These are phyloP conservation scores for Mustelus asterias DNA, from an alignment of 2,113 vertebrate species.

Conservation along the genomic window DNA sequence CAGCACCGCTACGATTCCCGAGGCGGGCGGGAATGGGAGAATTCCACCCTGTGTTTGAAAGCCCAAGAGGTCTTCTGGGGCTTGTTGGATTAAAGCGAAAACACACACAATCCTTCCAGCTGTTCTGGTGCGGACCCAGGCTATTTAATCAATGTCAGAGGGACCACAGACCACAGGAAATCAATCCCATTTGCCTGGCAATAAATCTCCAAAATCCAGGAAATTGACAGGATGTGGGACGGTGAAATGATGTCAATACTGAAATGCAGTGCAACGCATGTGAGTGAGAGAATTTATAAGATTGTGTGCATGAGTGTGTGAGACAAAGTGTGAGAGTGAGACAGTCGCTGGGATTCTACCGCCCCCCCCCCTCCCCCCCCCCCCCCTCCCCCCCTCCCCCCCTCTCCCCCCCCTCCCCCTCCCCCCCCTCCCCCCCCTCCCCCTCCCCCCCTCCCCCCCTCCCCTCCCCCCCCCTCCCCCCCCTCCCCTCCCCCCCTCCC, in stretches of 20 bases:
- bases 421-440: too few species aligned
- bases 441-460: too few species aligned
- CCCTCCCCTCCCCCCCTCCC: too few species aligned
- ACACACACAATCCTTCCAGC: background rate
- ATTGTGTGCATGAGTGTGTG: background rate
- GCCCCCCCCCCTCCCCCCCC: too few species aligned
- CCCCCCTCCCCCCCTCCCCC: too few species aligned
- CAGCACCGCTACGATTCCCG: too few species aligned
- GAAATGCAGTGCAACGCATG: background rate
- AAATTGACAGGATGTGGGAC: background rate
- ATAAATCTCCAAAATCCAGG: background rate
- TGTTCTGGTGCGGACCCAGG: background rate
- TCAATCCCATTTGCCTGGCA: background rate
- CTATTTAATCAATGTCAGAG: background rate
- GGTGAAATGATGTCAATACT: background rate
- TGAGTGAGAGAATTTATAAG: background rate
- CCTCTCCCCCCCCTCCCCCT: too few species aligned
- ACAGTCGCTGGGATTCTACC: too few species aligned
- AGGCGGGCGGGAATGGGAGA: too few species aligned
- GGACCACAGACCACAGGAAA: background rate
- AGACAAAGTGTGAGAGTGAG: too few species aligned
- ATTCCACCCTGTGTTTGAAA: too few species aligned
- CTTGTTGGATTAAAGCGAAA: background rate
- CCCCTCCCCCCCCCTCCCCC: too few species aligned
- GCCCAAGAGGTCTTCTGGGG: background rate